phyloP scores from a whole-genome alignment of 1,140 invertebrate genomes.

The Drosophila oshimai region DNA sequence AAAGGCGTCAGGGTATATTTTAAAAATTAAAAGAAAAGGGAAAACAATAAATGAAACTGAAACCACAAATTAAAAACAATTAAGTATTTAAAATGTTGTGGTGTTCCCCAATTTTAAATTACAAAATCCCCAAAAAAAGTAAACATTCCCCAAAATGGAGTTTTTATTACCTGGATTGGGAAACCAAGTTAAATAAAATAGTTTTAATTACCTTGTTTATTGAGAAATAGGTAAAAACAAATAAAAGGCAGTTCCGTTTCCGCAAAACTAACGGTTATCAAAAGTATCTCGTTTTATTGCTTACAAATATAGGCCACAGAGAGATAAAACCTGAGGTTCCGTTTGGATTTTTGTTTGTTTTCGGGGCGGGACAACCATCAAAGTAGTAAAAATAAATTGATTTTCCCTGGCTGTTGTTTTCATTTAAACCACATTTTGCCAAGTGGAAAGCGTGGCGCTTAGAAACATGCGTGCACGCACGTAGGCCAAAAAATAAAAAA shows the following conservation, averaged over 20 bases:
- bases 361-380: constrained; percentile 11
- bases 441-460: constrained; percentile 13
- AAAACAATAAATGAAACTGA: too few species aligned
- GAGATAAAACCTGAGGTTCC: constrained; percentile 16
- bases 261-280: constrained; percentile 3
- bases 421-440: constrained; percentile 29
- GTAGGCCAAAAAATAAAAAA: constrained; percentile 34
- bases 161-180: neutral
- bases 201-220: neutral
- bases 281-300: constrained; percentile 9
- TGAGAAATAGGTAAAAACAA: neutral
- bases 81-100: too few species aligned
- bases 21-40: too few species aligned
- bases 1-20: too few species aligned
- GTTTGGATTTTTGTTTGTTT: constrained; percentile 5
- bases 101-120: neutral
- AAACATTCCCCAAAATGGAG: too few species aligned
- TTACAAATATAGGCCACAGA: constrained; percentile 14
- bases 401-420: constrained; percentile 35
- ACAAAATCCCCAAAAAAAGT: too few species aligned
- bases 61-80: too few species aligned
- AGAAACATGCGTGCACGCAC: constrained; percentile 59
- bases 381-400: constrained; percentile 52
- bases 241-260: neutral
- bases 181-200: neutral